Evolutionary conservation across 1,140 invertebrate genomes (phyloP), one percentile per base, ranked within the genome.

Genomic region (Microplitis demolitor): DNA sequence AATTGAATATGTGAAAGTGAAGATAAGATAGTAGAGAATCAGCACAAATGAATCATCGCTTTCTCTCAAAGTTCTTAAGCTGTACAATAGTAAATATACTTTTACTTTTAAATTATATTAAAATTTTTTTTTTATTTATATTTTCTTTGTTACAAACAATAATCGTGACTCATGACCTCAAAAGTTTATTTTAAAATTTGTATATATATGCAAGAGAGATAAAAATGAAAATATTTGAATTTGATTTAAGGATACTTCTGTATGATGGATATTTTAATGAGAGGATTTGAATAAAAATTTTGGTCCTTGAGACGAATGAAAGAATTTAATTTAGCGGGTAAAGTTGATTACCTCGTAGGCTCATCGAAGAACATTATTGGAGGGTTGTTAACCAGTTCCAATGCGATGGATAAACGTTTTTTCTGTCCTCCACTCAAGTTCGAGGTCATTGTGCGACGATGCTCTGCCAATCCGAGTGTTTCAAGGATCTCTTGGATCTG

Each of bases 321-420:
- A 45, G 34, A 33, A 8, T 24, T 9, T 6, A 50, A 13, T 50
- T 50, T 9, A 2, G 2, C 45, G 13, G 13, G n/a, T 33, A 16
- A 37, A 51, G 39, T 56, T 51, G 71, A 33, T 83, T 75, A 90
- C 92, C 92, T 94, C 0, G 97, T 99, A 0, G 97, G 97, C 84
- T 99, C 97, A 83, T 99, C 97, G 82, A 99, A 98, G 86, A 98
- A 98, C 95, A 99, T 98, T 69, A 99, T 93, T 1, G 94, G 93
- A 24, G 97, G 97, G 87, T 98, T 98, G 85, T 97, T 98, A 69
- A 98, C 93, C 60, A 99, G 87, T 87, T 98, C 97, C 67, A 98
- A 87, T n/a, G 97, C 97, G 63, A 98, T 98, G 0, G 96, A 97
- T 4, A 99, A 89, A 76, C 97, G 91, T 84, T 99, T 99, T 83